A percentile compares a stretch with the other conserved stretches of the same genome.
Conservation (phyloP, 2,113 vertebrate species). For the Mormoops blainvillei region DNA sequence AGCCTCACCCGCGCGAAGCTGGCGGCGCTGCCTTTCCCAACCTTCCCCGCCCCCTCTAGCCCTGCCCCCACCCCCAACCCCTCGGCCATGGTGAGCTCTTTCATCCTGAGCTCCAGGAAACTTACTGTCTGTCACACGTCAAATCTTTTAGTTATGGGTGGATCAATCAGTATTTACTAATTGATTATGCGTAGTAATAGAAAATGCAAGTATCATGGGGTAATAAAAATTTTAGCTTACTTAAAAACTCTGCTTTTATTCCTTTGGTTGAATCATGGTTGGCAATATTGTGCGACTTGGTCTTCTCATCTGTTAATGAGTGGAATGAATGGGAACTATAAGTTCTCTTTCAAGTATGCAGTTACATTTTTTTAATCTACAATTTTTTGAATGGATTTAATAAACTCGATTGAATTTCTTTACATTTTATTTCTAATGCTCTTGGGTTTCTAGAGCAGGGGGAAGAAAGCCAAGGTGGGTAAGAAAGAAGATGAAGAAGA, state of each 20-base stretch:
- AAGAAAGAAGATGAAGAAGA: not conserved
- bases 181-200: not conserved
- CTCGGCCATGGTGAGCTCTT: not conserved
- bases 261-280: not conserved
- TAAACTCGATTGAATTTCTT: not conserved
- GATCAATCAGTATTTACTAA: not conserved
- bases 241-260: not conserved
- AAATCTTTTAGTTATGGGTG: not conserved
- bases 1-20: rapidly evolving
- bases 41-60: not conserved
- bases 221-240: not conserved
- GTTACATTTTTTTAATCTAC: not conserved
- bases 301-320: not conserved
- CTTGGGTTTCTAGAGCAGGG: not conserved
- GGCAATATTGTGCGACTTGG: not conserved
- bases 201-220: not conserved
- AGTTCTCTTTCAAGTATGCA: not conserved
- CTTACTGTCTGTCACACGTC: not conserved
- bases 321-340: not conserved
- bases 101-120: not conserved
- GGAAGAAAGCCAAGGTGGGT: not conserved
- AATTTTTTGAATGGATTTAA: not conserved
- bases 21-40: not conserved
- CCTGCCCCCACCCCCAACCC: not conserved
- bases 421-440: not conserved